phyloP scores from a whole-genome alignment of 2,113 vertebrate species.

The Diadophis punctatus region DNA sequence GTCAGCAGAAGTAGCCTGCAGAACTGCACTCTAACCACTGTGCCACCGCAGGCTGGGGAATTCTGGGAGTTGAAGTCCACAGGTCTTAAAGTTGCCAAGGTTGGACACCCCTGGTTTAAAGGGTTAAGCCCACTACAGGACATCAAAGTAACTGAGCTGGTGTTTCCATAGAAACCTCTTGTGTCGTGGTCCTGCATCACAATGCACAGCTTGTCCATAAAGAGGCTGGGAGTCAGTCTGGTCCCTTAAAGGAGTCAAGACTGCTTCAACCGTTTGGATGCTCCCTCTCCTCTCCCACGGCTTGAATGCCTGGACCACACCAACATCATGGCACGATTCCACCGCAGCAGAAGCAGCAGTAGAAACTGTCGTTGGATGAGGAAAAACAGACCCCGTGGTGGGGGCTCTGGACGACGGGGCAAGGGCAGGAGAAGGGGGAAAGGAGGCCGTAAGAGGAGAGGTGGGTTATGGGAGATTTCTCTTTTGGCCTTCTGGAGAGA shows the following conservation, averaged over 20 bases:
- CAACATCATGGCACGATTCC: slow-evolving; percentile 18
- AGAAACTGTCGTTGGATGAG: slow-evolving; percentile 21
- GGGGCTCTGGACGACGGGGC: neutral
- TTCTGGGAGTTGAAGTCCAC: neutral
- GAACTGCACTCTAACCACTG: too few species aligned
- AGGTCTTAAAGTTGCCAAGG: neutral
- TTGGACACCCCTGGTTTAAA: neutral
- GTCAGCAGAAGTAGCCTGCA: too few species aligned
- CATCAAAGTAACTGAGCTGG: neutral
- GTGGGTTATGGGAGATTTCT: neutral
- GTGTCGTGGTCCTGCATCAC: neutral
- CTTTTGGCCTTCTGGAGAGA: neutral
- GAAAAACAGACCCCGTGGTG: neutral
- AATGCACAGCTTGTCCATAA: neutral
- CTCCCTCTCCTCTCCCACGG: neutral
- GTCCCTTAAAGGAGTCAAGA: neutral
- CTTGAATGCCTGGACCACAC: neutral
- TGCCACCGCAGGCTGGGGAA: neutral
- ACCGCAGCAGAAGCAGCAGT: neutral
- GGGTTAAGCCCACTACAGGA: neutral
- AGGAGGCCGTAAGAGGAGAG: neutral
- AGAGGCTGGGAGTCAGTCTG: neutral
- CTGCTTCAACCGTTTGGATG: neutral
- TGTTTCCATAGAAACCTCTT: neutral
- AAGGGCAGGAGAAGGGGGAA: neutral